Percentiles rank a stretch among this genome's conserved stretches.
phyloP scores from a whole-genome alignment of 2,797 vertebrate species.

The Cossypha niveicapilla region DNA sequence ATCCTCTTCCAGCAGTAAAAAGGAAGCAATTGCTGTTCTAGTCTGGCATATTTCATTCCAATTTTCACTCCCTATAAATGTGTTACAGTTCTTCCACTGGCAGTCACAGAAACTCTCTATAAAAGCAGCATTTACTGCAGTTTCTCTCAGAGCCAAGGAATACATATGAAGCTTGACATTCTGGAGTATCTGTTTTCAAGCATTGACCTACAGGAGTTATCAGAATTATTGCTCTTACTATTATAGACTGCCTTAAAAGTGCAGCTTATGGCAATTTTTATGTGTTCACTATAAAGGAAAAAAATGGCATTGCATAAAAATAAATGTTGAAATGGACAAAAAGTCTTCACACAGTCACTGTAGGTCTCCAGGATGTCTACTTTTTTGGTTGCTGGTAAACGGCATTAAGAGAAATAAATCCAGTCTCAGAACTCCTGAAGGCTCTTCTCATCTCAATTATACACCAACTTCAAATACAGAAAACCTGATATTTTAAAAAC shows the following conservation, averaged over 20 bases:
- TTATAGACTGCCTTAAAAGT: slow-evolving; percentile 41
- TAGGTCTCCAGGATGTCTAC: neutral
- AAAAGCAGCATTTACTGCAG: slow-evolving; percentile 70
- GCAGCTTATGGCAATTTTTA: slow-evolving; percentile 19
- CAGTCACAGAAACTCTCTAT: slow-evolving; percentile 46
- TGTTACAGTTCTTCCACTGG: slow-evolving; percentile 60
- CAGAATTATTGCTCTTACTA: slow-evolving; percentile 60
- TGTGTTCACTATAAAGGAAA: neutral
- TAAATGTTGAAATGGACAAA: neutral
- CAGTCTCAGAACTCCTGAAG: neutral
- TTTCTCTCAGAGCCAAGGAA: slow-evolving; percentile 68
- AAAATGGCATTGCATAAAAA: neutral
- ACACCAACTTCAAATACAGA: neutral
- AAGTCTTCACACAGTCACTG: neutral
- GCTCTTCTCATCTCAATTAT: neutral
- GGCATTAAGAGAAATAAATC: neutral
- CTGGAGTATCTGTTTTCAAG: slow-evolving; percentile 64
- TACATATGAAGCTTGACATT: slow-evolving; percentile 64
- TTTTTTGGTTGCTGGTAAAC: neutral
- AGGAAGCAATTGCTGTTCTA: slow-evolving; percentile 52
- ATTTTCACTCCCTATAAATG: slow-evolving; percentile 62
- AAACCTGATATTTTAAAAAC: neutral
- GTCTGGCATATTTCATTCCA: slow-evolving; percentile 49
- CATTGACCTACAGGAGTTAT: slow-evolving; percentile 58
- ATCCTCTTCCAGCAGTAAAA: slow-evolving; percentile 39